phyloP scores from a whole-genome alignment of 2,797 vertebrate genomes.

The Takifugu ocellatus region DNA sequence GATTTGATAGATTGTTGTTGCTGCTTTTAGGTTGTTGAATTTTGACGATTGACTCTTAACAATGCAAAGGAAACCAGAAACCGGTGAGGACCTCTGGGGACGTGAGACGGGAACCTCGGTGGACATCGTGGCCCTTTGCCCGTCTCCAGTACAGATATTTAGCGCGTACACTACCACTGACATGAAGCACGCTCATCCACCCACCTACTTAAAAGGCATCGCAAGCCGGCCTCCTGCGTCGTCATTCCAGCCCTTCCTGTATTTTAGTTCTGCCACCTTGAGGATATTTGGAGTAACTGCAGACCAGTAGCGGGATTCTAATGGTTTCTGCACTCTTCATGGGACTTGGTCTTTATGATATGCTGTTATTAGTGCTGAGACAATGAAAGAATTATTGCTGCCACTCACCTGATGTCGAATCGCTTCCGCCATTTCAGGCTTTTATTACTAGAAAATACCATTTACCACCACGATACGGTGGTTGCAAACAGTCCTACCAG shows the following conservation, averaged over 20 bases:
- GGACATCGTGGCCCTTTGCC: conserved; percentile 36
- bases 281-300: conserved; percentile 57
- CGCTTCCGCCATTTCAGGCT: conserved; percentile 30
- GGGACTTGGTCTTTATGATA: conserved; percentile 25
- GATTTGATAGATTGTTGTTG: conserved; percentile 66
- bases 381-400: conserved; percentile 44
- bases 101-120: conserved; percentile 5
- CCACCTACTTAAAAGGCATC: conserved; percentile 31
- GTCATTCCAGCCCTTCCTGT: conserved; percentile 35
- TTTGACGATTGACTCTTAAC: conserved; percentile 43
- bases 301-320: conserved; percentile 73
- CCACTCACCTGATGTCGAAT: conserved; percentile 39
- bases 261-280: conserved; percentile 45
- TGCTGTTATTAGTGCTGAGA: conserved; percentile 46
- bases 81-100: conserved; percentile 34
- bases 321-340: conserved; percentile 56
- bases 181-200: conserved; percentile 27
- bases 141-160: conserved; percentile 21
- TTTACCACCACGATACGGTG: conserved; percentile 47
- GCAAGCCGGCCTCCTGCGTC: conserved; percentile 57
- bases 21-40: conserved; percentile 72
- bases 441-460: conserved; percentile 33
- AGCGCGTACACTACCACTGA: conserved; percentile 37
- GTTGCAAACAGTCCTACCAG: conserved; percentile 48
- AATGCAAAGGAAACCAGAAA: conserved; percentile 70